Evolutionary conservation across 2,888 invertebrate genomes (phyloP).

Genomic region (Tholera decimalis): DNA sequence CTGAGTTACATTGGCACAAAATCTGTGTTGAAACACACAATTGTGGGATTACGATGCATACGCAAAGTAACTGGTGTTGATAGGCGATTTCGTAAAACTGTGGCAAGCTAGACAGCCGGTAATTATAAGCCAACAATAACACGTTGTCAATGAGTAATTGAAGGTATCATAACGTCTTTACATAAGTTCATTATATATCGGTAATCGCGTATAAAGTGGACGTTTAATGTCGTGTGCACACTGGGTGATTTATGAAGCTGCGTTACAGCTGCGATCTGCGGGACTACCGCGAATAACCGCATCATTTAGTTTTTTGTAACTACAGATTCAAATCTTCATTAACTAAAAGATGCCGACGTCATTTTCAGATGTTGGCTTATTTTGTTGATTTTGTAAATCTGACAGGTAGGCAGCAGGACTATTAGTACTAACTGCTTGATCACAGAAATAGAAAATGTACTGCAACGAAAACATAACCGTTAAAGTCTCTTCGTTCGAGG

Average conservation of each 20-base stretch:
- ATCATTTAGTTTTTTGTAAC: slow-evolving; percentile 25
- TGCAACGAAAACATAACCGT: background rate
- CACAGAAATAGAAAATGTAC: background rate
- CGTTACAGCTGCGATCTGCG: slow-evolving; percentile 49
- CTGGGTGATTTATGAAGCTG: slow-evolving; percentile 69
- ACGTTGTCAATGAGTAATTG: slow-evolving; percentile 84
- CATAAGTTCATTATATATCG: slow-evolving; percentile 77
- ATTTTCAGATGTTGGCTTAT: slow-evolving; percentile 23
- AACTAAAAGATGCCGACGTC: slow-evolving; percentile 20
- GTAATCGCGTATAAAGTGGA: slow-evolving; percentile 65
- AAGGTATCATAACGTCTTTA: slow-evolving; percentile 80
- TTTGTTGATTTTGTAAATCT: slow-evolving; percentile 16
- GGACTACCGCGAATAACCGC: slow-evolving; percentile 50
- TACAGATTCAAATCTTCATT: slow-evolving; percentile 14
- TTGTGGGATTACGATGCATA: slow-evolving; percentile 60
- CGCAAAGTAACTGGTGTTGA: slow-evolving; percentile 69
- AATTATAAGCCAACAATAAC: slow-evolving; percentile 83
- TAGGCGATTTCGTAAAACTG: slow-evolving; percentile 76
- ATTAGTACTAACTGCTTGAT: background rate
- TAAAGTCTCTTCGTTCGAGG: background rate
- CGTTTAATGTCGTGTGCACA: slow-evolving; percentile 70
- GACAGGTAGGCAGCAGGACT: background rate
- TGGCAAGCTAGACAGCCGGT: slow-evolving; percentile 65
- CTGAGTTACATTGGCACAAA: slow-evolving; percentile 44
- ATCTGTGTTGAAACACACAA: slow-evolving; percentile 65